Base-by-base conservation (phyloP, 2,888 invertebrate genomes). In the Leptinotarsa tumamoca region DNA sequence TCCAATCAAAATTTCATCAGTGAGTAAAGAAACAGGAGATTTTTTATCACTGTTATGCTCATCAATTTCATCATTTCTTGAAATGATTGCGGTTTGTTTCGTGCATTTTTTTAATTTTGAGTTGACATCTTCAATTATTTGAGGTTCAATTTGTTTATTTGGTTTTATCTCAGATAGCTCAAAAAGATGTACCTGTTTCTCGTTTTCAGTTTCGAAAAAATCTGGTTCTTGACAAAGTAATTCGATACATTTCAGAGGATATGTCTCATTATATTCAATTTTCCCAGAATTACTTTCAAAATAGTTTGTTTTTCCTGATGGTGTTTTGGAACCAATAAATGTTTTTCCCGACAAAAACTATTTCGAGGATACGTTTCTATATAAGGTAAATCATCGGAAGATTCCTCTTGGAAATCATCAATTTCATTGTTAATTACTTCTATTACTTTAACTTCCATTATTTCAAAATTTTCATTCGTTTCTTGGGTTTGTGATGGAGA, bases 381-480 rank as follows among this genome's bases (percentile, higher is more conserved):
- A 50, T 51, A 69, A 23, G 66, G 61, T 27, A 68, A 33, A 43
- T n/a, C 27, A n/a, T 63, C 3, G 5, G 21, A 67, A 63, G n/a
- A 33, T 27, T 77, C 75, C 50, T 80, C 77, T n/a, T 74, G 69
- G 71, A 78, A 77, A 68, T 72, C 68, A 67, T 80, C 78, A 13
- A 80, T 77, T 78, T 83, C 80, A 50, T 80, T 78, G 13, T 80
- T 75, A 71, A 82, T 77, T 67, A 83, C 79, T 76, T 85, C 83
- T 67, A 83, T 74, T 18, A 80, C 78, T 77, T 81, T 72, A n/a
- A 80, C 78, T 74, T 81, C 79, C 23, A 76, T 78, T 58, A 79
- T 68, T 66, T 78, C 78, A 23, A 72, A 68, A 66, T 68, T 69
- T 67, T 73, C 67, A 50, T 15, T 72, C 68, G 27, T 74, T 77